A percentile compares a stretch with the other conserved stretches of the same genome.
phyloP scores from a whole-genome alignment of 2,797 vertebrate species.

The Rhynchonycteris naso region DNA sequence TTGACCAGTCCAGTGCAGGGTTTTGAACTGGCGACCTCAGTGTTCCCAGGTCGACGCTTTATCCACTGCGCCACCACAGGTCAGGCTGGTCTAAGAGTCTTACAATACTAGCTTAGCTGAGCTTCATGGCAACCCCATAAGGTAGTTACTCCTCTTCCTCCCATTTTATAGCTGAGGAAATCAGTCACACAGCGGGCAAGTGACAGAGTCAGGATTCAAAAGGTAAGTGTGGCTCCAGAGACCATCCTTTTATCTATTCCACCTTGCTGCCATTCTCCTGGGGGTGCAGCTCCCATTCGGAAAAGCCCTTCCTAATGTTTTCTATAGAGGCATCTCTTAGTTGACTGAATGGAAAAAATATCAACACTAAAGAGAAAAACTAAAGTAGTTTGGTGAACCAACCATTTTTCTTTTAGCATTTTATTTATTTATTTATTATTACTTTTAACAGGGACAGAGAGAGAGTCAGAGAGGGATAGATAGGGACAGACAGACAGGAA shows the following conservation, averaged over 20 bases:
- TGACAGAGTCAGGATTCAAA: neutral
- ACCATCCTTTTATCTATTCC: neutral
- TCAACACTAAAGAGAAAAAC: neutral
- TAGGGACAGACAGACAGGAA: too few species aligned
- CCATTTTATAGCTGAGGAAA: neutral
- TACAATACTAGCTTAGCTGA: neutral
- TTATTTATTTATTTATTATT: too few species aligned
- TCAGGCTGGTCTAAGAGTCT: neutral
- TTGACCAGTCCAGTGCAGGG: too few species aligned
- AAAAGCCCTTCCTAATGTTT: neutral
- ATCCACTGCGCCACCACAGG: too few species aligned
- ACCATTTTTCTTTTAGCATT: too few species aligned
- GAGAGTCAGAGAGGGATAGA: too few species aligned
- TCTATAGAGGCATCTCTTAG: neutral
- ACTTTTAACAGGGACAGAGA: too few species aligned
- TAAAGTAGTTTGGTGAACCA: neutral
- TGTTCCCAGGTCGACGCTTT: too few species aligned
- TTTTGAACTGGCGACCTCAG: too few species aligned
- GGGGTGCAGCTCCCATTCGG: neutral
- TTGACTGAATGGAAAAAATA: neutral
- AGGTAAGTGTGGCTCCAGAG: neutral
- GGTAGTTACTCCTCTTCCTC: neutral
- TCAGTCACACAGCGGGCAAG: neutral
- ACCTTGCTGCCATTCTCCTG: neutral
- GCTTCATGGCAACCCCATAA: neutral